Base-by-base conservation (phyloP, 2,797 vertebrate species). In the Alcedo quadribrachys region DNA sequence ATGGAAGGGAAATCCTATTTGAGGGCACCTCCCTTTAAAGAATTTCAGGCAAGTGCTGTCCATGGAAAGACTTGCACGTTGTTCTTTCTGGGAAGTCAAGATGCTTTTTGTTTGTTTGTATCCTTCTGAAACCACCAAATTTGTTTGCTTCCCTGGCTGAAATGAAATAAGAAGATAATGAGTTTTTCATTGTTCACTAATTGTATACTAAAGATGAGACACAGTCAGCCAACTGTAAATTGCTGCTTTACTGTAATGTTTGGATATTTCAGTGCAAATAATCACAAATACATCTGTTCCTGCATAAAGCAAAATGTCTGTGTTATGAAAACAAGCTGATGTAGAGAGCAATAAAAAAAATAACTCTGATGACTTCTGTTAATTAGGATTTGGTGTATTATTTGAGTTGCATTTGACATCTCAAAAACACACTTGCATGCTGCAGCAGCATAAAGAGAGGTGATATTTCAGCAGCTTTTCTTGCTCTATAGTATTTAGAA, bases 251-350 rank as follows among this genome's bases (percentile, higher is more conserved):
- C 90, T 96, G 81, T 91, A 97, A 84, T 95, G 94, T 96, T 96
- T 97, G 96, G 84, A 84, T 96, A 96, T 96, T 97, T 95, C 87
- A 90, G 87, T 92, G 87, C 87, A 97, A 98, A 97, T 95, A 97
- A 96, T 95, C 95, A 94, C 96, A 97, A 96, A 97, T 97, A 95
- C 96, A 98, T 97, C 97, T 98, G 97, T 96, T 98, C 90, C 92
- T 78, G 87, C 80, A 92, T 94, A 96, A 97, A 98, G 79, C 86
- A 94, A 97, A 97, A 94, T 92, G 85, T 60, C 92, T 96, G 61
- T 94, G 75, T 94, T 97, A 95, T 96, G 95, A 97, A 98, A 97
- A 97, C 93, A 97, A 96, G 89, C 93, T 95, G 94, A 97, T 89
- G 85, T 73, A 88, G 84, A 94, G 70, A 97, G 66, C 85, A 94